Conservation (phyloP, 2,888 invertebrate genomes). For the Epiblema foenella region DNA sequence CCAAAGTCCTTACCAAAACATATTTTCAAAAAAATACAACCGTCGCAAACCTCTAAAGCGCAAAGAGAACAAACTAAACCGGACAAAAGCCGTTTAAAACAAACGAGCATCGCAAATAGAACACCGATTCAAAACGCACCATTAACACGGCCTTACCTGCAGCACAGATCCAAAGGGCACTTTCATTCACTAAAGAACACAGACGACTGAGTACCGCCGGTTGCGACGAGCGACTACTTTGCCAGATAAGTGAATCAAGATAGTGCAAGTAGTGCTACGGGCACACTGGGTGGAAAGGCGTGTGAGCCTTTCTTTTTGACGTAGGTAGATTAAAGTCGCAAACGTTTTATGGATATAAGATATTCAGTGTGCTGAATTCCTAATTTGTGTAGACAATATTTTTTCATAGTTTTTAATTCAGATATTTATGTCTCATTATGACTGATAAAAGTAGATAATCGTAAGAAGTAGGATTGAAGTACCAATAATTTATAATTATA, state of each 20-base stretch:
- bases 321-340: neutral
- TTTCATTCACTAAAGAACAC: slow-evolving; percentile 42
- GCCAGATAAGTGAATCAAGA: slow-evolving; percentile 78
- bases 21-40: neutral
- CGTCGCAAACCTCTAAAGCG: neutral
- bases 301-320: neutral
- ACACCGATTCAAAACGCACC: slow-evolving; percentile 28
- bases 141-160: slow-evolving; percentile 37
- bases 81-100: slow-evolving; percentile 28
- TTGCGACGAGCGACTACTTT: slow-evolving; percentile 68
- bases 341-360: neutral
- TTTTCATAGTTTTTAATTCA: no score
- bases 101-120: slow-evolving; percentile 23
- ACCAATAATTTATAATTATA: no score
- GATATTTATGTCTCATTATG: no score
- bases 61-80: slow-evolving; percentile 15
- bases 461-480: no score
- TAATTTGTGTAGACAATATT: no score
- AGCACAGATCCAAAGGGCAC: slow-evolving; percentile 35
- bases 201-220: slow-evolving; percentile 66
- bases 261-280: slow-evolving; percentile 65
- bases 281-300: slow-evolving; percentile 49
- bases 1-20: neutral
- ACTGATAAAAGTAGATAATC: no score
- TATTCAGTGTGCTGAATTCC: neutral